These are phyloP conservation scores for Andrena trimmerana DNA, from an alignment of 2,888 invertebrate species.

Conservation along the genomic window DNA sequence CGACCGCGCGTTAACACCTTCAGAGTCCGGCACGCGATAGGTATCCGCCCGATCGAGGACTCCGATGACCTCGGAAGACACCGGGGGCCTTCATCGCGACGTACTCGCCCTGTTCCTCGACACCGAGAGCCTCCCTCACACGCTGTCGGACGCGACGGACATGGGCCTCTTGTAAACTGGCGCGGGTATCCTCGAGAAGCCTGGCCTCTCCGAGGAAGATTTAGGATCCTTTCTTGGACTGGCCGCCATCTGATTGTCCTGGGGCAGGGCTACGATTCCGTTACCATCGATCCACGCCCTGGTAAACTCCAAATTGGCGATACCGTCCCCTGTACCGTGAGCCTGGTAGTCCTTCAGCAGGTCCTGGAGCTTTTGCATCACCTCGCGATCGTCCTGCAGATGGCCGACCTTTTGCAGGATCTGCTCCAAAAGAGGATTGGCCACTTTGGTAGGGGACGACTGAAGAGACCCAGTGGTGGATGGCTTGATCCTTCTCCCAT, in stretches of 20 bases:
- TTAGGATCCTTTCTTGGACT: constrained; percentile 87
- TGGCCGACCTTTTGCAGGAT: constrained; percentile 90
- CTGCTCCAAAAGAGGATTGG: constrained; percentile 90
- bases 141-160: constrained; percentile 81
- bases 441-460: constrained; percentile 88
- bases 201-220: constrained; percentile 83
- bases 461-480: constrained; percentile 85
- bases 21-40: constrained; percentile 23
- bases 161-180: constrained; percentile 84
- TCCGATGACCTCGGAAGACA: constrained; percentile 38
- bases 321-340: constrained; percentile 83
- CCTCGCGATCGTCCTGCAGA: constrained; percentile 90
- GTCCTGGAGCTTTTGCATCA: constrained; percentile 91
- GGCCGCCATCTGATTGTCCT: constrained; percentile 81
- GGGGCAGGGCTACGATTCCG: constrained; percentile 87
- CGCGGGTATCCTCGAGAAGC: constrained; percentile 86
- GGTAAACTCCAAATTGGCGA: constrained; percentile 89
- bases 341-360: constrained; percentile 87
- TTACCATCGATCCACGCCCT: constrained; percentile 91
- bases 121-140: constrained; percentile 69
- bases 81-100: constrained; percentile 35
- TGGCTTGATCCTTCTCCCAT: constrained; percentile 81
- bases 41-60: constrained; percentile 35
- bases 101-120: constrained; percentile 34
- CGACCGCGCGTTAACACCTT: constrained; percentile 24